Evolutionary conservation across 2,113 vertebrate species (phyloP), one percentile per base, ranked within the genome.

Genomic region (Saiga tatarica): DNA sequence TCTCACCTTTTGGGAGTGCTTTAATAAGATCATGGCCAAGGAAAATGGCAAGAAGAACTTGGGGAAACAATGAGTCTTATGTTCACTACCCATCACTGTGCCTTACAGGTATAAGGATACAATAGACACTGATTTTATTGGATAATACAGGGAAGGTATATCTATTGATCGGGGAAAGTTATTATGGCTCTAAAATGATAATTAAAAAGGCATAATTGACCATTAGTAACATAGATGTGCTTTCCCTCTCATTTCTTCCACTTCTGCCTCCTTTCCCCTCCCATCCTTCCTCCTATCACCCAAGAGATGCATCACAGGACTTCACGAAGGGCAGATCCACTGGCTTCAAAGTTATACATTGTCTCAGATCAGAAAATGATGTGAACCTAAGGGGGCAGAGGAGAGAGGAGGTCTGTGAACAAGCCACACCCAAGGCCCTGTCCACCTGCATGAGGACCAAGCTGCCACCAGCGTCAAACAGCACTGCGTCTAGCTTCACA

Each of bases 341-440:
- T 97, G 90, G 94, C 94, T 89, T 82, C 92, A 96, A 96, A 98
- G 8, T 16, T 94, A 42, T 8, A 97, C 62, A 53, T 60, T 87
- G 82, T 97, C 94, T 97, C 94, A 92, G 91, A 97, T 98, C 97
- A 98, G 96, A 98, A 96, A 95, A 62, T 28, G n/a, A 19, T 82
- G 89, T 94, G 95, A 97, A 94, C 79, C 95, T 79, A 94, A 76
- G 53, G 95, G 39, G 79, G 39, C 30, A 90, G 64, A 94, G 67
- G 87, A 97, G 93, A 83, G 92, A 96, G 95, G 87, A 98, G 95
- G 96, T 96, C 94, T 87, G 76, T 19, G 67, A 94, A 95, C 91
- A 95, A 96, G 97, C 89, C 78, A 87, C 19, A 50, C 17, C 5
- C 89, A 53, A 74, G 89, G 84, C 95, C 97, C 89, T 39, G 96